Conservation (phyloP, 2,113 vertebrate species). For the Dromas ardeola region DNA sequence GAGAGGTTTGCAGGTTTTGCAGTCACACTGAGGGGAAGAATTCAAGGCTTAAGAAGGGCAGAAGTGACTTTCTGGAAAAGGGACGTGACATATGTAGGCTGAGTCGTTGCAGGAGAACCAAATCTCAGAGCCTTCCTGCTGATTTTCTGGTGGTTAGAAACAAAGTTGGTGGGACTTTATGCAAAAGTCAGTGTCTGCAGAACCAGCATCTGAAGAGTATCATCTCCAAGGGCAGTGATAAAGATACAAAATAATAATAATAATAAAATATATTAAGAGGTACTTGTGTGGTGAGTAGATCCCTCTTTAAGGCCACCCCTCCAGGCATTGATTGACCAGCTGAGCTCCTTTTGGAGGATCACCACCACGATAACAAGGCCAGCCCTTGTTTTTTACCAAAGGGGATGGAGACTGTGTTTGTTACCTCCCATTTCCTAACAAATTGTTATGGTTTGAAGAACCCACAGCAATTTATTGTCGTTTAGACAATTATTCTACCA, state of each 20-base stretch:
- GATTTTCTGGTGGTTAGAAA: not conserved
- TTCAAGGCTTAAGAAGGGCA: not conserved
- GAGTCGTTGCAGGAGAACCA: not conserved
- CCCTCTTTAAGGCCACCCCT: not conserved
- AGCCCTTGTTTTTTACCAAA: not conserved
- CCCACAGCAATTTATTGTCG: not conserved
- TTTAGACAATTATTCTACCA: not conserved
- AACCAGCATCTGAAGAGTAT: not conserved
- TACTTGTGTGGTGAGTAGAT: not conserved
- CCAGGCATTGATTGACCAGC: not conserved
- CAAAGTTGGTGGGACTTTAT: not conserved
- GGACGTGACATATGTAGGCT: not conserved
- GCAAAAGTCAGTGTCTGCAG: not conserved
- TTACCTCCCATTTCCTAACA: not conserved
- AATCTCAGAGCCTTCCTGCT: not conserved
- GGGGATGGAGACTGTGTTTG: not conserved
- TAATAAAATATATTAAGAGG: too few species aligned
- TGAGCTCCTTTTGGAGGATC: not conserved
- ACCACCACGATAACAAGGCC: not conserved
- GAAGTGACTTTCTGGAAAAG: not conserved
- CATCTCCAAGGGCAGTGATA: rapidly evolving
- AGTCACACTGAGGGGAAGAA: not conserved
- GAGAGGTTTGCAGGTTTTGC: not conserved
- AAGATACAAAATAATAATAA: not conserved
- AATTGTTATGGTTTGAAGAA: not conserved